Evolutionary conservation across 2,888 invertebrate genomes (phyloP).

Genomic region (Belgica antarctica): DNA sequence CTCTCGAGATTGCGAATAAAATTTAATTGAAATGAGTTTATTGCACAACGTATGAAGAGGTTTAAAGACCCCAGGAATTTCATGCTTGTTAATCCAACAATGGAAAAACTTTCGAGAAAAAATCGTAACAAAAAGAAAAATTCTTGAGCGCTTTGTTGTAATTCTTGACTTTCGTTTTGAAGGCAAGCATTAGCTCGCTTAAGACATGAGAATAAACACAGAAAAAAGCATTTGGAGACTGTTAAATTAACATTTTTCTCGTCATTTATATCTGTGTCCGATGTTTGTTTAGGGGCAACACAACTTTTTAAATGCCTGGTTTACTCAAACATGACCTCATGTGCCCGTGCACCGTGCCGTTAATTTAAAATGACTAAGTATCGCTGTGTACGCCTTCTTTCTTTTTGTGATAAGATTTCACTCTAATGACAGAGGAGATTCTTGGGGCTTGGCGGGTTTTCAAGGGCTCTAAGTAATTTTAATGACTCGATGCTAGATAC

Average conservation of each 20-base stretch:
- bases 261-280: background rate
- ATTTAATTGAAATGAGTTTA: too few relatives aligned
- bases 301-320: background rate
- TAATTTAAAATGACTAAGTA: background rate
- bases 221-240: background rate
- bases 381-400: background rate
- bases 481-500: too few relatives aligned
- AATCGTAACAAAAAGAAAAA: background rate
- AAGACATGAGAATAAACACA: conserved; percentile 8
- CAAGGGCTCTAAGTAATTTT: too few relatives aligned
- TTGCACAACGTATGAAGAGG: too few relatives aligned
- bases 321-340: background rate
- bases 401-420: background rate
- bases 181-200: background rate
- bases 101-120: conserved; percentile 2
- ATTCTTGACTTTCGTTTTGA: conserved; percentile 12
- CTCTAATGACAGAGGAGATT: background rate
- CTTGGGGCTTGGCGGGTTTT: too few relatives aligned
- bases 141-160: conserved; percentile 10
- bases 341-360: background rate
- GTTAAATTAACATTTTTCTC: conserved; percentile 13
- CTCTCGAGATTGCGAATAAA: too few relatives aligned
- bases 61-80: conserved; percentile 6
- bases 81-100: background rate
- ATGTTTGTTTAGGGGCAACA: conserved; percentile 16